Base-by-base conservation (phyloP, 2,797 vertebrate genomes). In the Phaenicophaeus curvirostris region DNA sequence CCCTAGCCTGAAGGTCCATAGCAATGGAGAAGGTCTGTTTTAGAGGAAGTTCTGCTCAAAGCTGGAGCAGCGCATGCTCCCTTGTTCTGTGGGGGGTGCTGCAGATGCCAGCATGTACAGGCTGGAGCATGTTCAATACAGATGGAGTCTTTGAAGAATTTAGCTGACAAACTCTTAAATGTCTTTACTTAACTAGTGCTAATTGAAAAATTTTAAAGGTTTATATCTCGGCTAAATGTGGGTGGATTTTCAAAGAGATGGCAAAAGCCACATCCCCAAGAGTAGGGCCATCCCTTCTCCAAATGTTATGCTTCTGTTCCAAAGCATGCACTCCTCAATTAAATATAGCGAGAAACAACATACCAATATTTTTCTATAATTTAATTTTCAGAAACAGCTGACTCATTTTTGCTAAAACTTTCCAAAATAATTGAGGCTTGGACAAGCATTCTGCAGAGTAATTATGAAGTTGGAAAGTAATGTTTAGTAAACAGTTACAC, bases 171-270 rank as follows among this genome's bases (percentile, higher is more conserved):
- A 96, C 85, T 96, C 94, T 95, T 95, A 96, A 93, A 95, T 93
- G 89, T 93, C 95, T 96, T 95, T 77, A 95, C 93, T 92, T 84
- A 96, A 95, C 75, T 87, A 77, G 95, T 95, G 89, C 82, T 96
- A 96, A 97, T 95, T 96, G 95, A 96, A 95, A 95, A 94, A 76
- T 93, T 96, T 94, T 91, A 94, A 93, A 95, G 91, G 94, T 93
- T 97, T 97, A 92, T 96, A 94, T 53, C 93, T 95, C 89, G 95
- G 94, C 96, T 95, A 97, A 96, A 97, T 97, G 95, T 96, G 95
- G 95, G 96, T 95, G 95, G 94, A 96, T 96, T 97, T 96, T 96
- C 87, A 95, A 93, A 92, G 89, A 89, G 91, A 95, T 91, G 92
- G 94, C 93, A 96, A 96, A 96, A 96, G 96, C 95, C 92, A 68